Base-by-base conservation (phyloP, 2,113 vertebrate species). In the Holacanthus passer region DNA sequence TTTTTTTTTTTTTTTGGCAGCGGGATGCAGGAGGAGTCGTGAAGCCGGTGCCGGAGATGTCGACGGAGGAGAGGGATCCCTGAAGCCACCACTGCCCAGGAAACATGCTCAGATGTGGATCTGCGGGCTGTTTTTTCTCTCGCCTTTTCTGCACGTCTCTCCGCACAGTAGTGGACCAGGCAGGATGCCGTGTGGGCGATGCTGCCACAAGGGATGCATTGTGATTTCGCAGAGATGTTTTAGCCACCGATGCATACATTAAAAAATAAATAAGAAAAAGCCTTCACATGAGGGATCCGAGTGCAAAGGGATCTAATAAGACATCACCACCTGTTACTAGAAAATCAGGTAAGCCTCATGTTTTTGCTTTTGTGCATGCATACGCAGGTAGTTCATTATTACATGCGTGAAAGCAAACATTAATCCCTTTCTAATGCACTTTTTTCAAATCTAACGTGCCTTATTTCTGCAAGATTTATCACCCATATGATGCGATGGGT, bases 251-350 rank as follows among this genome's bases (percentile, higher is more conserved):
- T 86, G 91, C 87, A 91, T 91, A 77, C 70, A 88, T 84, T 91
- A 83, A 80, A n/a, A n/a, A n/a, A n/a, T n/a, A n/a, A 85, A 87
- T 48, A 85, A 85, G 27, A 80, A 63, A 77, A 64, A 13, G 5
- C 50, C 70, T 50, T 86, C 77, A 87, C 60, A 82, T 56, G 59
- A 87, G 86, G 84, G 80, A 89, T 79, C 37, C 70, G 79, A 77
- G 73, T 73, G 77, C 13, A 45, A 83, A 43, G 87, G 84, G 78
- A 91, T 90, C 77, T 78, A 68, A 77, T 79, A 77, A 79, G 80
- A 93, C 85, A 88, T 92, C 81, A 68, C 93, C 94, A 95, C 94
- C 95, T 95, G 94, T 95, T 95, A 93, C 88, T 66, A 89, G 89
- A 91, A 91, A 84, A 90, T 52, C 91, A 95, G 95, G 94, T 95